phyloP scores from a whole-genome alignment of 1,140 invertebrate genomes.

The Ips nitidus region DNA sequence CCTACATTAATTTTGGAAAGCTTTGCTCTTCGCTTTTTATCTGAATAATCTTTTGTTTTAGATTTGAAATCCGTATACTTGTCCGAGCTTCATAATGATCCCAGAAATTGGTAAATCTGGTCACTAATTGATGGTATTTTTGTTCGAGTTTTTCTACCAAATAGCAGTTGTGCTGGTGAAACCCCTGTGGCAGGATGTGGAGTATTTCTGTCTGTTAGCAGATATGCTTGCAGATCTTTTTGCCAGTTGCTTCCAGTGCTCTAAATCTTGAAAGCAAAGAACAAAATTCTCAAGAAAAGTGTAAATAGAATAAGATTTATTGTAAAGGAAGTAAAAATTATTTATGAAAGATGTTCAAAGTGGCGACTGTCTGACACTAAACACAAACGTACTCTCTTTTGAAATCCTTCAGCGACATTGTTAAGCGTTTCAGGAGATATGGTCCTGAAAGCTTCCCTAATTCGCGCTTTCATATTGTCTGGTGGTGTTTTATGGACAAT shows the following conservation, averaged over 20 bases:
- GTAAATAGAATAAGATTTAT: too few species aligned
- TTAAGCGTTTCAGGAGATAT: too few species aligned
- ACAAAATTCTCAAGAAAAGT: too few species aligned
- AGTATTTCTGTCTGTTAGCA: neutral
- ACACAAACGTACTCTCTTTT: too few species aligned
- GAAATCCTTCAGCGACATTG: too few species aligned
- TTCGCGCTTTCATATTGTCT: too few species aligned
- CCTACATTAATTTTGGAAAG: neutral
- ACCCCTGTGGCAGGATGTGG: slow-evolving; percentile 3
- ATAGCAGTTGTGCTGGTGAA: neutral
- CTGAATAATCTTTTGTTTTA: neutral
- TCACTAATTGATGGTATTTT: slow-evolving; percentile 1
- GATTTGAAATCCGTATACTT: neutral
- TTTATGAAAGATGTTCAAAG: too few species aligned
- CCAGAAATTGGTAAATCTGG: neutral
- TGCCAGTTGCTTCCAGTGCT: neutral
- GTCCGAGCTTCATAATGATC: neutral
- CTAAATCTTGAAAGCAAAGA: too few species aligned
- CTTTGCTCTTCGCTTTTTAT: neutral
- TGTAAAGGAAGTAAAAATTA: too few species aligned
- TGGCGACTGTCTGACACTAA: too few species aligned
- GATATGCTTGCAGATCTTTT: neutral
- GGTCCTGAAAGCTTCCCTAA: too few species aligned
- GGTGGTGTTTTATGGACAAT: too few species aligned
- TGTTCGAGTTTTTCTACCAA: slow-evolving; percentile 2